phyloP scores from a whole-genome alignment of 2,113 vertebrate genomes.

The Macaca fascicularis region T2T-MFA8v1.1 NC_088375.1:111952501-111953000 shows the following conservation, averaged over 20 bases:
- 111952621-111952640: neutral
- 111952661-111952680: neutral
- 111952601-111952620: neutral
- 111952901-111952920: neutral
- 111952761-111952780: neutral
- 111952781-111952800: neutral
- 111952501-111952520: neutral
- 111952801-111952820: neutral
- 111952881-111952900: neutral
- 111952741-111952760: too few relatives aligned
- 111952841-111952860: neutral
- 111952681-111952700: neutral
- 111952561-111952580: neutral
- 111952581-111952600: neutral
- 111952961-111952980: neutral
- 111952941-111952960: neutral
- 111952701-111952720: too few relatives aligned
- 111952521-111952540: neutral
- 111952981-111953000: neutral
- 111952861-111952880: neutral
- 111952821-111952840: neutral
- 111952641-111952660: neutral
- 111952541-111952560: neutral
- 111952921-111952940: neutral
- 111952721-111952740: neutral